phyloP scores from a whole-genome alignment of 2,113 vertebrate genomes.

The Otis tarda region DNA sequence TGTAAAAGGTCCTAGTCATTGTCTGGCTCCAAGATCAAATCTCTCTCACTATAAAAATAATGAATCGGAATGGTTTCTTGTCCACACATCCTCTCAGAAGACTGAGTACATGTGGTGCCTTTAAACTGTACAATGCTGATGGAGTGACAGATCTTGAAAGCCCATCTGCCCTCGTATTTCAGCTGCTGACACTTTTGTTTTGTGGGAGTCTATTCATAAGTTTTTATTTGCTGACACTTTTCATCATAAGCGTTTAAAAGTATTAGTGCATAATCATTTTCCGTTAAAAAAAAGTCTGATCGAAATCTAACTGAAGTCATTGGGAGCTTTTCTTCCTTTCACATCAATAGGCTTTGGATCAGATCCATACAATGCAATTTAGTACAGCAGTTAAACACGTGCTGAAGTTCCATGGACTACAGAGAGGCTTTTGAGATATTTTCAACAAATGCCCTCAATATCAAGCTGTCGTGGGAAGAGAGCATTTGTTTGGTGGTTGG shows the following conservation, averaged over 20 bases:
- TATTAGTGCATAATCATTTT: constrained; percentile 30
- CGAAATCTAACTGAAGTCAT: background rate
- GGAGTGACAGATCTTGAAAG: constrained; percentile 54
- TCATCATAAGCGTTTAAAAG: constrained; percentile 45
- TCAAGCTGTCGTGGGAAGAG: background rate
- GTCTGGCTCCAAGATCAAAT: background rate
- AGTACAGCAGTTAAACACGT: constrained; percentile 3
- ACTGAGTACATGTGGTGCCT: background rate
- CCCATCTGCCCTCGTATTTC: constrained; percentile 43
- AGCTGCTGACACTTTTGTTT: constrained; percentile 45
- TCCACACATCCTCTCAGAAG: constrained; percentile 22
- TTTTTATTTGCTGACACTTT: constrained; percentile 31
- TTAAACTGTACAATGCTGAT: constrained; percentile 43
- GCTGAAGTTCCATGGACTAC: background rate
- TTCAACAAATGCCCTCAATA: background rate
- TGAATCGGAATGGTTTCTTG: constrained; percentile 25
- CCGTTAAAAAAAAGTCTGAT: background rate
- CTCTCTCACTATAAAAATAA: background rate
- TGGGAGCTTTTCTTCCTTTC: constrained; percentile 30
- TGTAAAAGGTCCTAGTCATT: background rate
- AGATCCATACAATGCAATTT: constrained; percentile 5
- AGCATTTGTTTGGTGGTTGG: background rate
- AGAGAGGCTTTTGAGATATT: background rate
- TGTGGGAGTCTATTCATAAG: constrained; percentile 35
- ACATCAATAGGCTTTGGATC: constrained; percentile 38